A percentile compares a stretch with the other conserved stretches of the same genome.
Conservation (phyloP, 2,113 vertebrate genomes). For the Channa maculata region DNA sequence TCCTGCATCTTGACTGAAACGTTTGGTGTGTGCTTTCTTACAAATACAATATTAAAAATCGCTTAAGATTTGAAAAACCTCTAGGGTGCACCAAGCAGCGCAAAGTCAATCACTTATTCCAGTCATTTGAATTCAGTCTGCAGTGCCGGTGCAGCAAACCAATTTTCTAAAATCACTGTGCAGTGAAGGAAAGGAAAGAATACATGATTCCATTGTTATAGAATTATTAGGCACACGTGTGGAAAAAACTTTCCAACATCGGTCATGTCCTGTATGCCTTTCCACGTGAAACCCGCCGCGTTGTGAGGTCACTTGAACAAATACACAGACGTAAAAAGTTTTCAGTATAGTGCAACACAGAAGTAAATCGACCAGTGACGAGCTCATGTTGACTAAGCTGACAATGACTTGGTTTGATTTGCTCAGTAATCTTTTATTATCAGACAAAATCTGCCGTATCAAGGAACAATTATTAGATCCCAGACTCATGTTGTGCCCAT, state of each 20-base stretch:
- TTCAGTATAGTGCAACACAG: background rate
- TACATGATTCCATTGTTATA: background rate
- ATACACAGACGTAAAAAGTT: background rate
- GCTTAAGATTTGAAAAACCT: no score
- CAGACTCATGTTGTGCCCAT: background rate
- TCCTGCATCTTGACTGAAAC: no score
- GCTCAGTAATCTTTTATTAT: slow-evolving; percentile 4
- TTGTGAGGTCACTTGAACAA: background rate
- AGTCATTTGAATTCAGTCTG: background rate
- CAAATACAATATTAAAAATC: no score
- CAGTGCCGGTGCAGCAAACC: no score
- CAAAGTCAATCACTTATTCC: no score
- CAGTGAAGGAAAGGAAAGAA: background rate
- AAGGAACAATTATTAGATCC: slow-evolving; percentile 33
- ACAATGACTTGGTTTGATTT: slow-evolving; percentile 5
- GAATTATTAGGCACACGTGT: no score
- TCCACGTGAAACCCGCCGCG: no score
- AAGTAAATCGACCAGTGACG: background rate
- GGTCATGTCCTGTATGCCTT: no score
- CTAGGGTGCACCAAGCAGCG: no score
- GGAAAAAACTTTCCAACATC: no score
- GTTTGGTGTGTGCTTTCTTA: no score
- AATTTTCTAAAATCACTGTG: background rate
- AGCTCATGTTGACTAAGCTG: background rate
- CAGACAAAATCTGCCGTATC: background rate